Base-by-base conservation (phyloP, 1,140 invertebrate genomes). In the Sycobia sp. region DNA sequence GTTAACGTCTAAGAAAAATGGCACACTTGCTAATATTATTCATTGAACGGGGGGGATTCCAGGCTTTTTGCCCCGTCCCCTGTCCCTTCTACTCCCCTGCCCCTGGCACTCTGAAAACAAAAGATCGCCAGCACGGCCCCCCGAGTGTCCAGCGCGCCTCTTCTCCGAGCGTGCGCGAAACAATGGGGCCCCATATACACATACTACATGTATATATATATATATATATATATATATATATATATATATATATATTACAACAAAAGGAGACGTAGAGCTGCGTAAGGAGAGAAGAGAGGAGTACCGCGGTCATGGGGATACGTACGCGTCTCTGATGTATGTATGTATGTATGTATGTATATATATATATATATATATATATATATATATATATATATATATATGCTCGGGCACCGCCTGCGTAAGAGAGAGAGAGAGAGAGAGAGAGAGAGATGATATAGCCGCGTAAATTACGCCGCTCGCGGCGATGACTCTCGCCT, bases 381-480 rank as follows among this genome's bases (percentile, higher is more conserved):
- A n/a, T n/a, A n/a, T n/a, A n/a, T n/a, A n/a, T n/a, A n/a, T n/a
- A n/a, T n/a, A n/a, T n/a, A n/a, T n/a, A n/a, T n/a, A n/a, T n/a
- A n/a, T n/a, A n/a, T n/a, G n/a, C n/a, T n/a, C n/a, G n/a, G n/a
- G n/a, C n/a, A n/a, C n/a, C n/a, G n/a, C n/a, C n/a, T n/a, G n/a
- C n/a, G n/a, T n/a, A n/a, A n/a, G n/a, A n/a, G n/a, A n/a, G n/a
- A n/a, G n/a, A n/a, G n/a, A n/a, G n/a, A n/a, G n/a, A n/a, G n/a
- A n/a, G n/a, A n/a, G n/a, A n/a, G n/a, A n/a, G n/a, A n/a, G 72
- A 36, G 72, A 77, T 76, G 77, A 77, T n/a, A n/a, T 76, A 72
- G 76, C 74, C 74, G 65, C 68, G 77, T 77, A 78, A 79, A 78
- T 79, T 78, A 76, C 77, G 73, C 55, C 67, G 74, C 76, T 73